A percentile compares a stretch with the other conserved stretches of the same genome.
Conservation (phyloP, 2,113 vertebrate genomes). For the Nothoprocta perdicaria region DNA sequence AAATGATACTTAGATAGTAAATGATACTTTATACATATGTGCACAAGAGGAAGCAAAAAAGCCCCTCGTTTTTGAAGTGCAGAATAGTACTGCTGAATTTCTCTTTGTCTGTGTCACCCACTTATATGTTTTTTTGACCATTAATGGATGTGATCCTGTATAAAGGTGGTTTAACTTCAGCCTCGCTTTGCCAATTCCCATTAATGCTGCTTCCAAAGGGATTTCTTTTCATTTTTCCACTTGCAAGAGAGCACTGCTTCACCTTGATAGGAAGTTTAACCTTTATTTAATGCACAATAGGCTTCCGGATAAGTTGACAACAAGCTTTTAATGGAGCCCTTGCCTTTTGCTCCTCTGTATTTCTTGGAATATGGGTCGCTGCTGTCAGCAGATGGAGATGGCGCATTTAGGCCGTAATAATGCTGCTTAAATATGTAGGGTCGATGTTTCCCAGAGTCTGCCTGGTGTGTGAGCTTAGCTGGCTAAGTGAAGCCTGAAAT, state of each 20-base stretch:
- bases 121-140: not conserved
- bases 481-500: not conserved
- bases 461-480: not conserved
- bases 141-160: not conserved
- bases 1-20: not conserved
- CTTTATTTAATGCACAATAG: not conserved
- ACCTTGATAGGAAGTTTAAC: rapidly evolving
- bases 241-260: not conserved
- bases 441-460: not conserved
- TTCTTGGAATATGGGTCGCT: not conserved
- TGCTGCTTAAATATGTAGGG: rapidly evolving
- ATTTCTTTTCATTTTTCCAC: not conserved
- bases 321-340: not conserved
- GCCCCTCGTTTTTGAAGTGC: rapidly evolving
- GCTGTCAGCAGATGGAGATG: constrained; percentile 5
- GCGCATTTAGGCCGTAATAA: not conserved
- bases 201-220: not conserved
- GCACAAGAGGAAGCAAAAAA: not conserved
- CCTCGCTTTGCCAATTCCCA: not conserved
- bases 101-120: rapidly evolving
- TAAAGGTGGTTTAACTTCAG: not conserved
- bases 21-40: not conserved
- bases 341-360: not conserved
- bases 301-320: not conserved
- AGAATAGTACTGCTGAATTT: not conserved